These are phyloP conservation scores for Amphimallon solstitiale DNA, from an alignment of 2,888 invertebrate genomes.

Conservation along the genomic window DNA sequence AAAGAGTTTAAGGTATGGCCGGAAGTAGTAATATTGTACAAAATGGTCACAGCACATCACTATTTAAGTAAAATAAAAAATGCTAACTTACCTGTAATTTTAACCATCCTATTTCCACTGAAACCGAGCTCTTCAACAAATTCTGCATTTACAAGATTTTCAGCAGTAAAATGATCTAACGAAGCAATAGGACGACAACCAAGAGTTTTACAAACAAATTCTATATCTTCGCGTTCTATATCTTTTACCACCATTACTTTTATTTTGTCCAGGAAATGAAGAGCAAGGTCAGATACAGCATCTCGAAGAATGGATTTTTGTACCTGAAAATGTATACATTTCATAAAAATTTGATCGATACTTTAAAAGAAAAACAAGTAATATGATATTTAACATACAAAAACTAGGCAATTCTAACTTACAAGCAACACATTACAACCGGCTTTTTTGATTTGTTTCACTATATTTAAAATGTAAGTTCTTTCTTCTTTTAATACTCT, in stretches of 20 bases:
- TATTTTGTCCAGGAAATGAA: slow-evolving; percentile 98
- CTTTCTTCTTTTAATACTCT: slow-evolving; percentile 97
- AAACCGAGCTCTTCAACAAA: slow-evolving; percentile 93
- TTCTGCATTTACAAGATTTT: slow-evolving; percentile 91
- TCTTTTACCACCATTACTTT: slow-evolving; percentile 99
- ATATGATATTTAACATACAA: slow-evolving; percentile 66
- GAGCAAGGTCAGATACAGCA: slow-evolving; percentile 95
- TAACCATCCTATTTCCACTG: slow-evolving; percentile 89
- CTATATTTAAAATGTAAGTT: slow-evolving; percentile 96
- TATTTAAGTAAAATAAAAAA: no score
- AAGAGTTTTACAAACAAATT: slow-evolving; percentile 95
- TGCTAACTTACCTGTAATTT: slow-evolving; percentile 63
- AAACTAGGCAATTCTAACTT: slow-evolving; percentile 69
- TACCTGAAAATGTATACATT: slow-evolving; percentile 51
- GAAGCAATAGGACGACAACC: slow-evolving; percentile 97
- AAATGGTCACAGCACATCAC: no score
- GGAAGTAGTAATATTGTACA: no score
- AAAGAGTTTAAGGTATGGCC: no score
- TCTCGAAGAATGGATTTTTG: slow-evolving; percentile 87
- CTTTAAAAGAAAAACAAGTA: slow-evolving; percentile 25
- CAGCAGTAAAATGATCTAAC: slow-evolving; percentile 95
- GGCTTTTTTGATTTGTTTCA: slow-evolving; percentile 98
- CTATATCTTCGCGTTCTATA: slow-evolving; percentile 97
- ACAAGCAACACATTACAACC: slow-evolving; percentile 98
- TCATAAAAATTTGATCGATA: neutral